A percentile compares a stretch with the other conserved stretches of the same genome.
phyloP scores from a whole-genome alignment of 2,113 vertebrate genomes.

The Ophiodon elongatus region DNA sequence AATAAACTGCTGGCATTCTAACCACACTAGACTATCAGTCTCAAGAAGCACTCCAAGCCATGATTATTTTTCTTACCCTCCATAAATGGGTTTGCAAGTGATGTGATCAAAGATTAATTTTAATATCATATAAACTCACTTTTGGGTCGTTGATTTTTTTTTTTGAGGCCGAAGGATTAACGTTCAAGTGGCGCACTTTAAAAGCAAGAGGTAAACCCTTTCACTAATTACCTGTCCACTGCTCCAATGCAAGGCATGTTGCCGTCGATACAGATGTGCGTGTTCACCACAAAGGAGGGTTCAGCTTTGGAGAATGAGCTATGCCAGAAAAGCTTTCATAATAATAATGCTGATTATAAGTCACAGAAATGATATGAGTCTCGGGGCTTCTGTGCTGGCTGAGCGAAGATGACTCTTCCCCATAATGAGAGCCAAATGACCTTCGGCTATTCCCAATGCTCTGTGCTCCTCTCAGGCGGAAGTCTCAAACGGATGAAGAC shows the following conservation, averaged over 20 bases:
- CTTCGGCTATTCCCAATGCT: slow-evolving; percentile 31
- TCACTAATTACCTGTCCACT: slow-evolving; percentile 22
- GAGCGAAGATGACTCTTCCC: slow-evolving; percentile 48
- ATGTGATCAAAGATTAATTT: slow-evolving; percentile 35
- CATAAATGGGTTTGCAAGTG: slow-evolving; percentile 18
- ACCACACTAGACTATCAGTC: slow-evolving; percentile 6
- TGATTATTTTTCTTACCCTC: slow-evolving; percentile 18
- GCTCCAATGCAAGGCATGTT: neutral
- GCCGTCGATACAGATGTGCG: slow-evolving; percentile 43
- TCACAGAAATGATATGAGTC: slow-evolving; percentile 66
- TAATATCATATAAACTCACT: slow-evolving; percentile 2
- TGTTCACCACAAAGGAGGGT: slow-evolving; percentile 34
- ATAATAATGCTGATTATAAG: slow-evolving; percentile 76
- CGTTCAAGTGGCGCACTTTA: neutral
- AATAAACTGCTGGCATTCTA: slow-evolving; percentile 20
- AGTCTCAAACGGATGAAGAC: slow-evolving; percentile 15
- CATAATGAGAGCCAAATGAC: slow-evolving; percentile 56
- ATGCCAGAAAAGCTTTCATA: slow-evolving; percentile 77
- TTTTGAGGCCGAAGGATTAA: neutral
- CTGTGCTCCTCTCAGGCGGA: slow-evolving; percentile 10
- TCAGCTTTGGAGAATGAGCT: slow-evolving; percentile 42
- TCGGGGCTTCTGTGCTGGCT: slow-evolving; percentile 40
- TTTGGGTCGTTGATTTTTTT: slow-evolving; percentile 18
- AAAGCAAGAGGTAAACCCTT: slow-evolving; percentile 13
- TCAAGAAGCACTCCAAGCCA: neutral